Base-by-base conservation (phyloP, 2,113 vertebrate species). In the Vidua chalybeata region DNA sequence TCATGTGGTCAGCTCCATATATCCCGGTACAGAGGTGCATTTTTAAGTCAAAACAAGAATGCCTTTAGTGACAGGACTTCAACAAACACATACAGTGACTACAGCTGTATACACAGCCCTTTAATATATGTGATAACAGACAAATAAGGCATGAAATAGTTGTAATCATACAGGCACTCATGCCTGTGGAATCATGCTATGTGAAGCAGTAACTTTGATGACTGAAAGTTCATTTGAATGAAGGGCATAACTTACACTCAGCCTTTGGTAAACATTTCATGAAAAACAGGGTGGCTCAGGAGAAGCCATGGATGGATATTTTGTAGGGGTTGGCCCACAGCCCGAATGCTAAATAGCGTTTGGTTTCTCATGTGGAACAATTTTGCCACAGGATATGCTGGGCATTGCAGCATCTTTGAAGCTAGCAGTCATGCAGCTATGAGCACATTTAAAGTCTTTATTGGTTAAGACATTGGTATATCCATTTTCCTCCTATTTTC, bases 121-220 rank as follows among this genome's bases (percentile, higher is more conserved):
- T 80, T 80, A 67, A 78, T 63, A 10, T 61, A 37, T 43, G 51
- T 83, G 62, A 59, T 85, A 96, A 82, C 24, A 87, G 71, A 49
- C 37, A 91, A 92, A 82, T 84, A 94, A 95, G 62, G 72, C 88
- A 69, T 83, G 51, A 91, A 85, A 69, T 61, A 85, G 46, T 59
- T 61, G 17, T 87, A 75, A 54, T 84, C 17, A 2, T 43, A n/a
- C 6, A 75, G 48, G 41, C 45, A 79, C 28, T 92, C 16, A 9
- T 92, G 58, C 62, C 62, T 54, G 33, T 78, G 66, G 33, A 10
- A 8, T 81, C 14, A 5, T 45, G 41, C 66, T 92, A n/a, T 33
- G 55, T 87, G 66, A 87, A 94, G 73, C 62, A 92, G 27, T 72
- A 87, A 75, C 69, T 91, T 86, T 23, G 43, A 11, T 89, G 72